Evolutionary conservation across 2,113 vertebrate genomes (phyloP).

Genomic region (Galemys pyrenaicus): DNA sequence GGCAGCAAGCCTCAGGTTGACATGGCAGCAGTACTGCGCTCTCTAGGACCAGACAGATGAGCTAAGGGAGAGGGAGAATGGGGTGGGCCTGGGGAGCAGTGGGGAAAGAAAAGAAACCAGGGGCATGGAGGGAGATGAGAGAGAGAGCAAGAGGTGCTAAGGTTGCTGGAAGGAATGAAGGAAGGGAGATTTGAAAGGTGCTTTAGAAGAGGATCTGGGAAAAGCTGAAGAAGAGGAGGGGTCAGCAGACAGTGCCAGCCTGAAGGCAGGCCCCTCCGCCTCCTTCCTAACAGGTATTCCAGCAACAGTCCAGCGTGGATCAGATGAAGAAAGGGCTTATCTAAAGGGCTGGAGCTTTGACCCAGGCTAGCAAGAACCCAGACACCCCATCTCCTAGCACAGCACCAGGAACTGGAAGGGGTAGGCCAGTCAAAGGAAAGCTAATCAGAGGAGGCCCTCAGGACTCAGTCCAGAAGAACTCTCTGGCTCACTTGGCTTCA

Average conservation of each 20-base stretch:
- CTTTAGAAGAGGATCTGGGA: neutral
- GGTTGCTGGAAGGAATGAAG: neutral
- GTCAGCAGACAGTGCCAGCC: no score
- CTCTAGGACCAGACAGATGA: constrained; percentile 5
- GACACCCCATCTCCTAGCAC: neutral
- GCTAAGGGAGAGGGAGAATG: neutral
- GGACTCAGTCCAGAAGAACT: neutral
- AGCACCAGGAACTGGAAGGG: neutral
- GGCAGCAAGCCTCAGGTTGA: constrained; percentile 54
- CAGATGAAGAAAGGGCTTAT: neutral
- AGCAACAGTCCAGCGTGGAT: constrained; percentile 23
- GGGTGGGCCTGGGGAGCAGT: neutral
- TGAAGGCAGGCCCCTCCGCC: neutral
- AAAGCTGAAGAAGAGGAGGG: neutral
- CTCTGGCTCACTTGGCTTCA: neutral
- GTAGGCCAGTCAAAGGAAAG: neutral
- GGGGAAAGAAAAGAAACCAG: neutral
- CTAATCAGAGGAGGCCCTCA: neutral
- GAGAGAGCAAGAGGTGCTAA: neutral
- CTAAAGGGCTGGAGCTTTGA: constrained; percentile 3
- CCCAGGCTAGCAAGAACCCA: constrained; percentile 6
- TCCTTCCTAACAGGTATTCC: constrained; percentile 45
- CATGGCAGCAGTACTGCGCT: constrained; percentile 25
- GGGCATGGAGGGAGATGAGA: neutral
- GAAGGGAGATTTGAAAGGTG: neutral